Conservation (phyloP, 2,797 vertebrate genomes). For the Apogon hyalosoma region DNA sequence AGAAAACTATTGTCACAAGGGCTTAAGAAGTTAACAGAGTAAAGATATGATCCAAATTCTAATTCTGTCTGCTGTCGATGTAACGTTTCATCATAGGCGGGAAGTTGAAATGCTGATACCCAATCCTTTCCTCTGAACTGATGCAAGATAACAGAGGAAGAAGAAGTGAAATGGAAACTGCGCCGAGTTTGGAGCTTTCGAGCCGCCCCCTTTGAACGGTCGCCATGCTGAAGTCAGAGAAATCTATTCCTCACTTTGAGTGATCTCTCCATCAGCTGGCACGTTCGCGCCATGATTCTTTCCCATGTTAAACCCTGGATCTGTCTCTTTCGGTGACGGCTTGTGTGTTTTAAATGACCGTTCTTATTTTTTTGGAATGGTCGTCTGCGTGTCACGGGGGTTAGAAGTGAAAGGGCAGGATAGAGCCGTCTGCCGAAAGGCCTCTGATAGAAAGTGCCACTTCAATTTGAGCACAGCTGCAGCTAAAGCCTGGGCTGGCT, state of each 20-base stretch:
- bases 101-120: constrained; percentile 66
- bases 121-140: constrained; percentile 60
- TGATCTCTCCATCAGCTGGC: constrained; percentile 72
- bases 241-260: constrained; percentile 77
- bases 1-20: constrained; percentile 48
- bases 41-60: constrained; percentile 63
- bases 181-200: constrained; percentile 49
- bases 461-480: constrained; percentile 80
- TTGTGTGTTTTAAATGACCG: constrained; percentile 70
- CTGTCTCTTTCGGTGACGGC: constrained; percentile 67
- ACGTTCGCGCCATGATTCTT: constrained; percentile 57
- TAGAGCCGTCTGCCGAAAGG: constrained; percentile 77
- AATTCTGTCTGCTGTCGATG: constrained; percentile 56
- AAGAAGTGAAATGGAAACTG: constrained; percentile 78
- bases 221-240: constrained; percentile 59
- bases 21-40: constrained; percentile 59
- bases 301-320: constrained; percentile 56
- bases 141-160: constrained; percentile 72
- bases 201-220: constrained; percentile 63
- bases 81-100: constrained; percentile 69
- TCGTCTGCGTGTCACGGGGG: constrained; percentile 67
- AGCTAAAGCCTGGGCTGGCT: constrained; percentile 65
- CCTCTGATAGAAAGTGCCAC: constrained; percentile 82
- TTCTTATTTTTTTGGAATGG: constrained; percentile 67
- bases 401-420: constrained; percentile 73